A percentile compares a stretch with the other conserved stretches of the same genome.
Conservation (phyloP, 1,140 invertebrate genomes). For the Trinorchestia longiramus region DNA sequence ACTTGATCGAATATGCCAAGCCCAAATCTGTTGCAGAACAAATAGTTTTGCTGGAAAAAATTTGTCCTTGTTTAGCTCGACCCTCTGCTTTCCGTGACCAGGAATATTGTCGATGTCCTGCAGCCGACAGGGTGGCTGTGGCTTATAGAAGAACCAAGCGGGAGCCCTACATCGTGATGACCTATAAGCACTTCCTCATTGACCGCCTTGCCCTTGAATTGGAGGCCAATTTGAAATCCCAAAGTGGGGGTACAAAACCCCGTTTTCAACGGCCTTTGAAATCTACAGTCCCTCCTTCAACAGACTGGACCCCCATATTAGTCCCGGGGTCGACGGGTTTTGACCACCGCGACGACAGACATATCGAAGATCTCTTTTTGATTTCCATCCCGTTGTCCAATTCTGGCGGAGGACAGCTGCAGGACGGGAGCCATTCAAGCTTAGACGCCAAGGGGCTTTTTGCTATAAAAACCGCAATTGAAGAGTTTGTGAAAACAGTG, state of each 20-base stretch:
- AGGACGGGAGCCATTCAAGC: not conserved
- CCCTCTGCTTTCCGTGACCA: not conserved
- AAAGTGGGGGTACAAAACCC: not conserved
- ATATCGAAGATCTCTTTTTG: conserved; percentile 25
- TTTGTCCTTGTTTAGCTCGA: conserved; percentile 24
- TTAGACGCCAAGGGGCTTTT: not conserved
- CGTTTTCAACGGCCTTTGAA: not conserved
- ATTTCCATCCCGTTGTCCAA: not conserved
- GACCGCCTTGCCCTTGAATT: conserved; percentile 24
- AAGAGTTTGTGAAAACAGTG: conserved; percentile 11
- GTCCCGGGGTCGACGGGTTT: not conserved
- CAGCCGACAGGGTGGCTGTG: not conserved
- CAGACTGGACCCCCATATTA: conserved; percentile 6
- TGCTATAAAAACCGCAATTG: conserved; percentile 7
- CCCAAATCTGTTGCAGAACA: conserved; percentile 29
- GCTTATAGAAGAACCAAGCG: not conserved
- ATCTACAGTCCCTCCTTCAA: not conserved
- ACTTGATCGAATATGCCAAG: conserved; percentile 34
- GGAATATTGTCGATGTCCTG: not conserved
- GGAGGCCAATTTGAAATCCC: not conserved
- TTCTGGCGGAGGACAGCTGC: not conserved
- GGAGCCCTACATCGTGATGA: conserved; percentile 22
- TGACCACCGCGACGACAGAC: not conserved
- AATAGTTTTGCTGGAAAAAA: conserved; percentile 23
- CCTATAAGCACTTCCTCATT: conserved; percentile 35